Conservation (phyloP, 2,113 vertebrate genomes). For the Echinops telfairi region DNA sequence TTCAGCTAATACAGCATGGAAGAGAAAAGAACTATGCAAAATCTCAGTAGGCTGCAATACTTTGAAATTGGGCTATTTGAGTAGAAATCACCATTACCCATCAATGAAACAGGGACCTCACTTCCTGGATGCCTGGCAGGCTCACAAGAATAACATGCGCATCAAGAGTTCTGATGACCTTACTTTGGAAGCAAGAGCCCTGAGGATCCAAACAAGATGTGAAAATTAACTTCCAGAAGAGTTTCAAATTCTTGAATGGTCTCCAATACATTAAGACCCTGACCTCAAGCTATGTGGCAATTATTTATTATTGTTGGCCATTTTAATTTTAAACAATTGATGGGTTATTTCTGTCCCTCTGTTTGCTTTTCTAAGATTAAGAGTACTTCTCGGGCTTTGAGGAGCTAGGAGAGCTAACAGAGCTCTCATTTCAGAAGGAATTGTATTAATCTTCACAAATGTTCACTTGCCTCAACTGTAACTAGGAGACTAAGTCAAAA, state of each 20-base stretch:
- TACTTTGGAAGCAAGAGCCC: slow-evolving; percentile 59
- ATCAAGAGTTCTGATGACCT: slow-evolving; percentile 49
- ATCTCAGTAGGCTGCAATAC: not conserved
- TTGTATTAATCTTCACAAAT: not conserved
- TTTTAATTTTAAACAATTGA: slow-evolving; percentile 68
- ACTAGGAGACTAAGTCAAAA: no score
- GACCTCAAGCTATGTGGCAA: slow-evolving; percentile 68
- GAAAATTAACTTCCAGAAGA: slow-evolving; percentile 76
- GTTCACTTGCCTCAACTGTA: not conserved
- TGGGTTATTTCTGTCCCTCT: slow-evolving; percentile 76
- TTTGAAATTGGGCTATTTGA: slow-evolving; percentile 50
- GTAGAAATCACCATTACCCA: not conserved
- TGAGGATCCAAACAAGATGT: slow-evolving; percentile 75
- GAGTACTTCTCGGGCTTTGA: slow-evolving; percentile 38
- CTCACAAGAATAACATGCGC: slow-evolving; percentile 67
- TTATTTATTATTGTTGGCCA: slow-evolving; percentile 81
- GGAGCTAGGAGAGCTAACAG: slow-evolving; percentile 19
- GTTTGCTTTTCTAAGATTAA: slow-evolving; percentile 78
- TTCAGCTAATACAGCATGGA: slow-evolving; percentile 11
- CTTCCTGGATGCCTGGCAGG: not conserved
- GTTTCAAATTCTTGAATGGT: slow-evolving; percentile 74
- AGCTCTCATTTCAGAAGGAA: slow-evolving; percentile 44
- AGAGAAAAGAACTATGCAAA: slow-evolving; percentile 2
- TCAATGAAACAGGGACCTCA: not conserved
- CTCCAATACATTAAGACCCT: slow-evolving; percentile 75